Evolutionary conservation across 2,797 vertebrate genomes (phyloP).

Genomic region (Danionella dracula): DNA sequence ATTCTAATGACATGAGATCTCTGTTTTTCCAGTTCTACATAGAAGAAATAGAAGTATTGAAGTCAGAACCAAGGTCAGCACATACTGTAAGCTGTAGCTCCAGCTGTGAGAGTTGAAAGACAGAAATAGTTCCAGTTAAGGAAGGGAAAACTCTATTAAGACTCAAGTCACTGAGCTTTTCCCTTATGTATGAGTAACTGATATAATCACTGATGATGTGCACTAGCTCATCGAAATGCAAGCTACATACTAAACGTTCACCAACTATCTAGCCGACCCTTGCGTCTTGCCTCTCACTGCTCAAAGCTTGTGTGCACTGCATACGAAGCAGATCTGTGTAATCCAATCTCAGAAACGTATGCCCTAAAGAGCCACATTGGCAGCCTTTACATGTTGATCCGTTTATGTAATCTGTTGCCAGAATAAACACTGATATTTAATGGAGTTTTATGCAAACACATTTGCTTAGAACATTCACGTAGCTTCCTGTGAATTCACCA

Average conservation of each 20-base stretch:
- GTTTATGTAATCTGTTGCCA: constrained; percentile 1
- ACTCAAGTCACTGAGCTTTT: neutral
- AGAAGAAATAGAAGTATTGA: constrained; percentile 23
- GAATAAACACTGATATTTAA: constrained; percentile 8
- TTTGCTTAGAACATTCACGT: neutral
- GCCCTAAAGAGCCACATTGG: constrained; percentile 10
- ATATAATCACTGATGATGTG: constrained; percentile 22
- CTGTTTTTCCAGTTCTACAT: too few relatives aligned
- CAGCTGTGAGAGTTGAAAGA: constrained; percentile 14
- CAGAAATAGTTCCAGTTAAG: constrained; percentile 23
- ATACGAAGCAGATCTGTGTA: constrained; percentile 20
- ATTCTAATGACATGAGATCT: too few relatives aligned
- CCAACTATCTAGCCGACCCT: constrained; percentile 2
- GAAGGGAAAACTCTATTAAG: constrained; percentile 9
- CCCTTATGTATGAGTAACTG: neutral
- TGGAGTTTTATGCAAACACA: constrained; percentile 9
- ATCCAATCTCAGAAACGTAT: constrained; percentile 1
- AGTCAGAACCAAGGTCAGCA: constrained; percentile 36
- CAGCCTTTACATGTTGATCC: constrained; percentile 1
- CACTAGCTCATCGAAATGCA: constrained; percentile 7
- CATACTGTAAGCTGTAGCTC: neutral
- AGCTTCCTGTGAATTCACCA: neutral
- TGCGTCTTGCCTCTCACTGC: neutral
- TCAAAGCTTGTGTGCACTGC: neutral
- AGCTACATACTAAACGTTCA: constrained; percentile 8